phyloP scores from a whole-genome alignment of 2,888 invertebrate genomes.

The Dusona sp. region DNA sequence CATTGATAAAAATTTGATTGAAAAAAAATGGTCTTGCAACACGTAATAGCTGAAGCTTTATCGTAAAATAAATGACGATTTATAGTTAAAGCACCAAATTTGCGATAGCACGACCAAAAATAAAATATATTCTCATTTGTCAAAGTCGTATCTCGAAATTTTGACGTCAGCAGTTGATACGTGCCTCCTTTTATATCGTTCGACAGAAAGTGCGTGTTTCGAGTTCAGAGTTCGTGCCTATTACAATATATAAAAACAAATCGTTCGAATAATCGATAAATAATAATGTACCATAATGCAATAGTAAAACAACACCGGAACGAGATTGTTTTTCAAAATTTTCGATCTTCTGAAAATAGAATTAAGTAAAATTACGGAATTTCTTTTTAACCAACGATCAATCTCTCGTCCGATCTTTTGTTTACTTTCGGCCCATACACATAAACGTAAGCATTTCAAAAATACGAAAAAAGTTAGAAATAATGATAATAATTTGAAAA shows the following conservation, averaged over 20 bases:
- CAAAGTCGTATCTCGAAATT: neutral
- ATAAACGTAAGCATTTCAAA: too few species aligned
- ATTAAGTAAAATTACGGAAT: too few species aligned
- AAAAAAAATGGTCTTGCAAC: neutral
- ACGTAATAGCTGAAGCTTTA: neutral
- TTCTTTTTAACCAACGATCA: too few species aligned
- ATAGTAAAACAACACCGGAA: neutral
- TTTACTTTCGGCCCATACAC: too few species aligned
- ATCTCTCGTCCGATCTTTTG: too few species aligned
- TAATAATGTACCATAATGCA: neutral
- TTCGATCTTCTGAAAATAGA: too few species aligned
- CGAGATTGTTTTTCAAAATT: neutral
- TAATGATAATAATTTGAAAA: too few species aligned
- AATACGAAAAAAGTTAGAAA: too few species aligned
- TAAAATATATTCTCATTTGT: neutral
- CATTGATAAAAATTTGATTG: neutral
- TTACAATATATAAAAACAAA: neutral
- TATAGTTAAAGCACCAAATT: neutral
- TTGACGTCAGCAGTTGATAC: neutral
- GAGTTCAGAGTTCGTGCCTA: neutral
- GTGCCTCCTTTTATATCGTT: neutral
- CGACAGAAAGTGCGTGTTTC: neutral
- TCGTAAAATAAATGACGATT: neutral
- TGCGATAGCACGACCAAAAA: neutral
- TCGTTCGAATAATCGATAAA: neutral